These are phyloP conservation scores for Strigamia transsilvanica DNA, from an alignment of 2,888 invertebrate species.

Conservation along the genomic window DNA sequence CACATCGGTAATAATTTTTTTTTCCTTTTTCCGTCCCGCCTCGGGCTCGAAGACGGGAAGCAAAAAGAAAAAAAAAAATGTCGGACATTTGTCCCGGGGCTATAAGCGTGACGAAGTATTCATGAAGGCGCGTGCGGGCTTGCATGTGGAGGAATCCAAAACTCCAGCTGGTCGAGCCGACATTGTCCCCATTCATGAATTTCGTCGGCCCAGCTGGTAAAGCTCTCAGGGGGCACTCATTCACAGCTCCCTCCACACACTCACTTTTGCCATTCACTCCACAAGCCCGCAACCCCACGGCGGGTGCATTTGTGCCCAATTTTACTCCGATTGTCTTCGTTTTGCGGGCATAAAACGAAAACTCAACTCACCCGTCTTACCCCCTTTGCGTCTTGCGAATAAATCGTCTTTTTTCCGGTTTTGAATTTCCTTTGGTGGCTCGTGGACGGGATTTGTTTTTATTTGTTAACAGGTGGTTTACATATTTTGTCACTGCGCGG, in stretches of 20 bases:
- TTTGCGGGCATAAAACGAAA: neutral
- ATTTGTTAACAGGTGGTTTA: too few species aligned
- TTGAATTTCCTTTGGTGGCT: too few species aligned
- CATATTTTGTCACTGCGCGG: too few species aligned
- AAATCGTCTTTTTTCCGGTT: too few species aligned
- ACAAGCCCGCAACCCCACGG: conserved; percentile 43
- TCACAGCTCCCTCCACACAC: conserved; percentile 34
- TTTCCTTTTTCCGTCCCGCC: neutral
- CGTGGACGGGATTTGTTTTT: too few species aligned
- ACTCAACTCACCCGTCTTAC: neutral
- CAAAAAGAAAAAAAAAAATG: conserved; percentile 40
- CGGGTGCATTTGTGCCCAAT: conserved; percentile 39
- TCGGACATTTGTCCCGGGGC: conserved; percentile 46
- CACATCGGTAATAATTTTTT: conserved; percentile 7
- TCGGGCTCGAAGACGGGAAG: conserved; percentile 36
- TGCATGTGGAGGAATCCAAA: conserved; percentile 47
- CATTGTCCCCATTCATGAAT: conserved; percentile 49
- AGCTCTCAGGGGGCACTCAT: conserved; percentile 49
- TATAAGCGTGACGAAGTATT: conserved; percentile 47
- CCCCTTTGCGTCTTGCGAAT: neutral
- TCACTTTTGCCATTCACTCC: conserved; percentile 46
- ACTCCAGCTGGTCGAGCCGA: conserved; percentile 45
- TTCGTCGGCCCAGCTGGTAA: conserved; percentile 49
- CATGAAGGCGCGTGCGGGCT: conserved; percentile 49
- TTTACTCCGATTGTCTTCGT: conserved; percentile 38